Percentiles rank a stretch among this genome's conserved stretches.
These are phyloP conservation scores for Dasypolia templi DNA, from an alignment of 2,888 invertebrate genomes.

Conservation along the genomic window DNA sequence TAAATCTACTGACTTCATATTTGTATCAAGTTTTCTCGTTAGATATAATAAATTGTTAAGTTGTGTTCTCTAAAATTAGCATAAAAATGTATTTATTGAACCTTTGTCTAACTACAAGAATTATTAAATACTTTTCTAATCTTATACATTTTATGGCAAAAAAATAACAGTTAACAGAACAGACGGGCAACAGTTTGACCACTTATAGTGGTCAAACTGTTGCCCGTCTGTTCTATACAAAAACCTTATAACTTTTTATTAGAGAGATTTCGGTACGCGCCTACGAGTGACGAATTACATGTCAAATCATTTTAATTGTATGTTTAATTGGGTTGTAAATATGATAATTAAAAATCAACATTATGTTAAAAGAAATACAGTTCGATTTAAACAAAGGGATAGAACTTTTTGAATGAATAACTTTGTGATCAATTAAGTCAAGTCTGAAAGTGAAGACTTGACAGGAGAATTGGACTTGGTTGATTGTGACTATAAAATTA, in stretches of 20 bases:
- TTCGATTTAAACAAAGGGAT: constrained; percentile 57
- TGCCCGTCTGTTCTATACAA: constrained; percentile 39
- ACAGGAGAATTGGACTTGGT: constrained; percentile 52
- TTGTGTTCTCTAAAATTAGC: not conserved
- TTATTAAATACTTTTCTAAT: not conserved
- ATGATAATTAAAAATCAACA: constrained; percentile 64
- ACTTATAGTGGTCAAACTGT: constrained; percentile 26
- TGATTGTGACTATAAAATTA: constrained; percentile 38
- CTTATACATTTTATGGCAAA: not conserved
- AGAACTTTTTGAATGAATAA: constrained; percentile 56
- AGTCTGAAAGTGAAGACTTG: constrained; percentile 54
- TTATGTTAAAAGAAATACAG: constrained; percentile 59
- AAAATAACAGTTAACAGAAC: too few relatives aligned
- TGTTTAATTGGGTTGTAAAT: constrained; percentile 72
- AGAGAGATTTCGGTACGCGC: constrained; percentile 62
- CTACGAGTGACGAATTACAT: constrained; percentile 75
- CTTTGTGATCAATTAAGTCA: constrained; percentile 62
- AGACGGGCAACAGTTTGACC: too few relatives aligned
- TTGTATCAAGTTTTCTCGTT: not conserved
- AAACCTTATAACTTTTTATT: constrained; percentile 56
- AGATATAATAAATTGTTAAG: not conserved
- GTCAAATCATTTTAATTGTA: constrained; percentile 77
- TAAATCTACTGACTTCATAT: not conserved
- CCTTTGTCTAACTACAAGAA: not conserved
- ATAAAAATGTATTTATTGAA: not conserved